These are phyloP conservation scores for Ginglymostoma cirratum DNA, from an alignment of 2,113 vertebrate genomes.

Conservation along the genomic window DNA sequence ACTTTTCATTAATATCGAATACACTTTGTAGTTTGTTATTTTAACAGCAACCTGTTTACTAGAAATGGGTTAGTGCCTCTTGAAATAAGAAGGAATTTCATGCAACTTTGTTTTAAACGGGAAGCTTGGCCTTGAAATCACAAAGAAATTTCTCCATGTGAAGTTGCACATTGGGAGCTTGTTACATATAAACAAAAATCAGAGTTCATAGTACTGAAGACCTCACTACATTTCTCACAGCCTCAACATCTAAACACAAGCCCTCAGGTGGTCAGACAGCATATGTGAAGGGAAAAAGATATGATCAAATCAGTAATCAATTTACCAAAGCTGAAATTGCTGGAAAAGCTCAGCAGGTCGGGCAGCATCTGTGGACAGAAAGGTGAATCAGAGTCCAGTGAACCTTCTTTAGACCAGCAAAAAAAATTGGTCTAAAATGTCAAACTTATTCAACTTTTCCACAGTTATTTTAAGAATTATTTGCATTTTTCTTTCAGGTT, in stretches of 20 bases:
- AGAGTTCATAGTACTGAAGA: neutral
- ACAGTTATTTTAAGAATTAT: too few relatives aligned
- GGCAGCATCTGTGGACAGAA: too few relatives aligned
- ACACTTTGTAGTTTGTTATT: neutral
- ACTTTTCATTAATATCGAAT: too few relatives aligned
- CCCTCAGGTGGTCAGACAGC: neutral
- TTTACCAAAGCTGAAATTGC: too few relatives aligned
- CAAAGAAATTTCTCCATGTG: neutral
- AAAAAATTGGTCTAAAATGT: neutral
- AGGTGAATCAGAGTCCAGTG: too few relatives aligned
- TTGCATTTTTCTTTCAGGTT: neutral
- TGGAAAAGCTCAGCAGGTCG: too few relatives aligned
- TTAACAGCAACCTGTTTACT: neutral
- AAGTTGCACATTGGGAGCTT: neutral
- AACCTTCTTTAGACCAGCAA: too few relatives aligned
- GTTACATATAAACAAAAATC: neutral
- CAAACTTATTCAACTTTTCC: neutral
- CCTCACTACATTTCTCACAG: neutral
- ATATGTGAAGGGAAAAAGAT: neutral
- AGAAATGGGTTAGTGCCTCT: neutral
- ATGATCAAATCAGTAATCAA: too few relatives aligned
- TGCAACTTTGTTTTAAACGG: neutral
- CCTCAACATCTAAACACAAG: neutral
- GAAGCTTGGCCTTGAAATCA: neutral
- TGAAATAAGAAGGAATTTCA: neutral